phyloP scores from a whole-genome alignment of 2,113 vertebrate genomes.

The Notothenia rossii region DNA sequence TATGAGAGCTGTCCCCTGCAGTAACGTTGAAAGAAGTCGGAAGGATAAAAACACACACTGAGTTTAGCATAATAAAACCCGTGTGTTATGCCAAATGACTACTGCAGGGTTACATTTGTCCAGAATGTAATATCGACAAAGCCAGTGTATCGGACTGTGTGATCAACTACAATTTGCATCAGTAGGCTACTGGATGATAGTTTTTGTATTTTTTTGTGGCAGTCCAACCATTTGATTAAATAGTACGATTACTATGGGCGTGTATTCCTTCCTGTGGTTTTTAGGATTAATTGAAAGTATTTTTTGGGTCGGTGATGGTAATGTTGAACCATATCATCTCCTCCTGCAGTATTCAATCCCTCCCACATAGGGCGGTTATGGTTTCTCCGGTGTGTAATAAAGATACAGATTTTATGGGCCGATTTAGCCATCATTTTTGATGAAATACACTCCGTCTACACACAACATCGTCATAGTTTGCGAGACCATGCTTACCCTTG shows the following conservation, averaged over 20 bases:
- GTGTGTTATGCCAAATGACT: not conserved
- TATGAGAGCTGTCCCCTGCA: not conserved
- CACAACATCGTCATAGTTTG: not conserved
- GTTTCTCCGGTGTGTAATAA: slow-evolving; percentile 26
- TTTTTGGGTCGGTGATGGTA: not conserved
- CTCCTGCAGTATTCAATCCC: slow-evolving; percentile 49
- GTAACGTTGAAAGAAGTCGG: not conserved
- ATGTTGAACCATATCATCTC: slow-evolving; percentile 18
- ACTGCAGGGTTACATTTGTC: fast-evolving
- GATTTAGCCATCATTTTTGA: not conserved
- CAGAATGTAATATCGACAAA: no score
- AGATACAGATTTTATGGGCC: not conserved
- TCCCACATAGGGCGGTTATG: slow-evolving; percentile 48
- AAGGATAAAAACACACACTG: not conserved
- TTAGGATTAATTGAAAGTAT: not conserved
- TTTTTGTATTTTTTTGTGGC: slow-evolving; percentile 10
- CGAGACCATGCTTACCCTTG: fast-evolving
- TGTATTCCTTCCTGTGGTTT: not conserved
- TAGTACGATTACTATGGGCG: no score
- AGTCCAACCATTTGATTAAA: not conserved
- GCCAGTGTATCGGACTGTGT: not conserved
- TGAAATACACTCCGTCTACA: not conserved
- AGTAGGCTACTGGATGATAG: not conserved
- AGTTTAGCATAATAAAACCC: not conserved
- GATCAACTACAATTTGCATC: not conserved